These are phyloP conservation scores for Osmoderma eremita DNA, from an alignment of 2,888 invertebrate genomes.

Conservation along the genomic window DNA sequence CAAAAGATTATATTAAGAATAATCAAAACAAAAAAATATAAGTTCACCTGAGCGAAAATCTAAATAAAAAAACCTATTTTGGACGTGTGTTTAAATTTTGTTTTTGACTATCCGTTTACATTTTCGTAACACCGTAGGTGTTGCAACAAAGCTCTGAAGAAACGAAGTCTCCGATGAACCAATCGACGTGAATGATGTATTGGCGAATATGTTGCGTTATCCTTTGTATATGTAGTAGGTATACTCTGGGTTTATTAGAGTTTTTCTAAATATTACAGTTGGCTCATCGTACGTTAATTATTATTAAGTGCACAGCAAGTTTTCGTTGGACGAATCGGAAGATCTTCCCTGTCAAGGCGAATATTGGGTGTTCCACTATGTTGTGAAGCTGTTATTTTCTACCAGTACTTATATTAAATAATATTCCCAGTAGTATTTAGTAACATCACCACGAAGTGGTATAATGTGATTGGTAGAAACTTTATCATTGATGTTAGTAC, in stretches of 20 bases:
- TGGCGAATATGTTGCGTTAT: conserved; percentile 27
- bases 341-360: conserved; percentile 28
- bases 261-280: conserved; percentile 31
- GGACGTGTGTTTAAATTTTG: not conserved
- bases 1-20: too few relatives aligned
- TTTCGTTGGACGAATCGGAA: conserved; percentile 4
- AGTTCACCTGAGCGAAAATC: too few relatives aligned
- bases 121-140: conserved; percentile 17
- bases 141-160: conserved; percentile 20
- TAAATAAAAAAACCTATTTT: too few relatives aligned
- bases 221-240: conserved; percentile 5
- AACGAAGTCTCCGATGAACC: conserved; percentile 31
- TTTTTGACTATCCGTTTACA: conserved; percentile 18
- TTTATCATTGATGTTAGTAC: too few relatives aligned
- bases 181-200: conserved; percentile 32
- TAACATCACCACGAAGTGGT: too few relatives aligned
- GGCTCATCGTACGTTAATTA: conserved; percentile 24
- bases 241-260: conserved; percentile 3
- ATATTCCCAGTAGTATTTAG: too few relatives aligned
- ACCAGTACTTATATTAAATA: conserved; percentile 11
- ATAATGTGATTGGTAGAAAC: too few relatives aligned
- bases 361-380: conserved; percentile 15
- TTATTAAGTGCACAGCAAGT: too few relatives aligned
- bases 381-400: conserved; percentile 20
- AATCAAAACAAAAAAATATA: too few relatives aligned